phyloP scores from a whole-genome alignment of 1,140 invertebrate species.

The Drosophila sturtevanti region DNA sequence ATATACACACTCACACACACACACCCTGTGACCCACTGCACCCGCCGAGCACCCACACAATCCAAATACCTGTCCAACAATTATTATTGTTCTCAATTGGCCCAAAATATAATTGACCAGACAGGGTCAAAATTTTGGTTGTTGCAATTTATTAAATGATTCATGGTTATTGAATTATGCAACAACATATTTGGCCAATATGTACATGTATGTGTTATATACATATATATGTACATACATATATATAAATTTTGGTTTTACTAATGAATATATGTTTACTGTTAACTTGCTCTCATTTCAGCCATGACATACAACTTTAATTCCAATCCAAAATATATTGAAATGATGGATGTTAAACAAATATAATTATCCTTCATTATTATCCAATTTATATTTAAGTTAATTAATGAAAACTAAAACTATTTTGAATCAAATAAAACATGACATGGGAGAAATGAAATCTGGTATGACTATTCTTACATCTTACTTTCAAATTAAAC shows the following conservation, averaged over 20 bases:
- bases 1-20: background rate
- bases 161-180: conserved; percentile 4
- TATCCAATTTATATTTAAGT: too few species aligned
- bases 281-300: background rate
- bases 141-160: conserved; percentile 1
- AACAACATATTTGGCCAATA: background rate
- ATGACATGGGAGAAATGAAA: too few species aligned
- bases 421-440: too few species aligned
- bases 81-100: conserved; percentile 1
- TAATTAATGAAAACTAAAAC: too few species aligned
- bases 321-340: background rate
- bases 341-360: background rate
- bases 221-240: too few species aligned
- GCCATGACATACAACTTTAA: background rate
- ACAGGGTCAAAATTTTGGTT: background rate
- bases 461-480: too few species aligned
- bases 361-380: too few species aligned
- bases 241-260: background rate
- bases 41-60: background rate
- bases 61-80: background rate
- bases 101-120: conserved; percentile 6
- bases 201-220: background rate
- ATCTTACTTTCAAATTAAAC: too few species aligned
- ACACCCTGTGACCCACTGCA: conserved; percentile 28
- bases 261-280: background rate